Conservation (phyloP, 2,113 vertebrate species). For the Gobius niger region DNA sequence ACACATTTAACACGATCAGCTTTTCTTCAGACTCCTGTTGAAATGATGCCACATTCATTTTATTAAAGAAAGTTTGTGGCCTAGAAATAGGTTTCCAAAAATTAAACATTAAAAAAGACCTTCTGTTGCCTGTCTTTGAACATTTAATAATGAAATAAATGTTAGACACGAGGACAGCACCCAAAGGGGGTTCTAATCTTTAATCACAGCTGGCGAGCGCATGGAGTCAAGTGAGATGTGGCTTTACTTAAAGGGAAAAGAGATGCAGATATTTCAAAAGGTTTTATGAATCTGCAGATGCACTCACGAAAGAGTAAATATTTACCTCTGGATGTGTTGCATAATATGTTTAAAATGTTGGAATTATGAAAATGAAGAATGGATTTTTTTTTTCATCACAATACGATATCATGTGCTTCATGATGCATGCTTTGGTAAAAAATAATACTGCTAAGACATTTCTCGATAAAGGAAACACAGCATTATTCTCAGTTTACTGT, state of each 20-base stretch:
- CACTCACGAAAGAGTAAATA: too few species aligned
- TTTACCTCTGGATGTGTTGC: too few species aligned
- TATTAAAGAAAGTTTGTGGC: neutral
- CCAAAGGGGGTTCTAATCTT: neutral
- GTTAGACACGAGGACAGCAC: neutral
- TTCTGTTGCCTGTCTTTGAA: slow-evolving; percentile 8
- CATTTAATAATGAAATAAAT: slow-evolving; percentile 2
- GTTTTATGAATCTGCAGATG: neutral
- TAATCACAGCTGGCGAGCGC: slow-evolving; percentile 5
- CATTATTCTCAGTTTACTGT: too few species aligned
- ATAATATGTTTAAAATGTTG: too few species aligned
- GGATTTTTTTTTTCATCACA: too few species aligned
- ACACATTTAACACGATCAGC: too few species aligned
- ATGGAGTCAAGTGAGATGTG: neutral
- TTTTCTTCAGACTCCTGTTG: neutral
- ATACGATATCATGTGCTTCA: too few species aligned
- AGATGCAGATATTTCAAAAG: neutral
- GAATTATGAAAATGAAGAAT: too few species aligned
- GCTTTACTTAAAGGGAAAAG: neutral
- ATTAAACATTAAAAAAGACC: neutral
- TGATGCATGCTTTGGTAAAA: too few species aligned
- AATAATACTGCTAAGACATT: too few species aligned
- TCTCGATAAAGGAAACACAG: too few species aligned
- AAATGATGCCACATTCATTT: neutral
- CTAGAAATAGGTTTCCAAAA: neutral